Percentiles rank a stretch among this genome's conserved stretches.
These are phyloP conservation scores for Lophura swinhoii DNA, from an alignment of 2,797 vertebrate species.

Conservation along the genomic window DNA sequence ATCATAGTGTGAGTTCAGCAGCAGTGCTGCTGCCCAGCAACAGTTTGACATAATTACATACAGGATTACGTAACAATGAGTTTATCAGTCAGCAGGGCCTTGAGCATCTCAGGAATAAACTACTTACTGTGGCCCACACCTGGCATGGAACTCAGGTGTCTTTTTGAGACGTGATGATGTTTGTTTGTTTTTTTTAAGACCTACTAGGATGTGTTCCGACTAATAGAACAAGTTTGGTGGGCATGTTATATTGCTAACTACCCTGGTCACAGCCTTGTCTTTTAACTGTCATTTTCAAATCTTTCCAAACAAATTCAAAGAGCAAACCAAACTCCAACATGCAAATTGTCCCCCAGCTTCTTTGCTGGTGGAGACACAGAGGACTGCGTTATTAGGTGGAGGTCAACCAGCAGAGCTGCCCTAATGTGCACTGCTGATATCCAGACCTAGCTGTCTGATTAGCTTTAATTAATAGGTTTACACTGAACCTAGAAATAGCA, in stretches of 20 bases:
- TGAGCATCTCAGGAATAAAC: background rate
- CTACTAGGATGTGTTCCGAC: background rate
- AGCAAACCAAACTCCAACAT: background rate
- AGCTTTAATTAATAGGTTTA: background rate
- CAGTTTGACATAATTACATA: fast-evolving
- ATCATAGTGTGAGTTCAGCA: background rate
- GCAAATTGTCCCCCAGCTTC: background rate
- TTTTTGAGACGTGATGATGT: background rate
- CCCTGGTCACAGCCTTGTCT: background rate
- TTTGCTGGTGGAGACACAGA: background rate
- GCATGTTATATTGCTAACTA: background rate
- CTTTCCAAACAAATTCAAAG: background rate
- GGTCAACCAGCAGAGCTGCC: background rate
- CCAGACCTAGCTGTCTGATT: too few relatives aligned
- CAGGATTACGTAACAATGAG: fast-evolving
- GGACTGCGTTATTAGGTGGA: background rate
- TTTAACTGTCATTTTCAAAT: background rate
- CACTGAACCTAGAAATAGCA: background rate
- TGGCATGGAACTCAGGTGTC: background rate
- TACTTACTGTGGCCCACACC: background rate
- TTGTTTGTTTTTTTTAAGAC: background rate
- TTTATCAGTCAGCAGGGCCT: background rate
- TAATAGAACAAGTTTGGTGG: background rate
- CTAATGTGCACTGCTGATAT: background rate
- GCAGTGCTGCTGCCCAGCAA: background rate